Conservation (phyloP, 2,797 vertebrate genomes). For the Hoplostethus atlanticus region DNA sequence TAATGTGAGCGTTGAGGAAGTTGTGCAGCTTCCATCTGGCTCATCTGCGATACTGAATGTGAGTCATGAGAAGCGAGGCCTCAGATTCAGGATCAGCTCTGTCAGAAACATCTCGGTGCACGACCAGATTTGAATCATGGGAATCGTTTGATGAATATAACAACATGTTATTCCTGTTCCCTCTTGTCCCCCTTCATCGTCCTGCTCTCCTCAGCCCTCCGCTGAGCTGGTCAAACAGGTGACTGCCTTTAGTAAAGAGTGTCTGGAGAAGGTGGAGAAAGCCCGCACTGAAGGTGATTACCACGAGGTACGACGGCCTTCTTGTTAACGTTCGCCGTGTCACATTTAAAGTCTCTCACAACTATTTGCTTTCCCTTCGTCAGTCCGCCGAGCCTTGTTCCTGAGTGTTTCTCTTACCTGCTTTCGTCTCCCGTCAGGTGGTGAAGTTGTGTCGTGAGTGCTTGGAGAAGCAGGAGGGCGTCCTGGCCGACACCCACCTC, state of each 20-base stretch:
- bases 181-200: conserved; percentile 9
- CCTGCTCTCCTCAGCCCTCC: conserved; percentile 81
- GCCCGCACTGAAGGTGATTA: conserved; percentile 86
- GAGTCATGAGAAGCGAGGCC: no score
- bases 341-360: no score
- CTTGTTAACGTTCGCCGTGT: no score
- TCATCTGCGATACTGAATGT: no score
- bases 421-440: conserved; percentile 79
- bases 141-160: neutral
- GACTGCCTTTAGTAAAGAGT: conserved; percentile 86
- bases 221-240: conserved; percentile 88
- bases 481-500: conserved; percentile 91
- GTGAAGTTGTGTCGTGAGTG: conserved; percentile 89
- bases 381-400: neutral
- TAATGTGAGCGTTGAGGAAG: no score
- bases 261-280: conserved; percentile 88
- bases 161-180: neutral
- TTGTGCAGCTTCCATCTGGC: no score
- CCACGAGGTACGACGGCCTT: conserved; percentile 81
- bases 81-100: no score
- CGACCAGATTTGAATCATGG: neutral
- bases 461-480: conserved; percentile 88
- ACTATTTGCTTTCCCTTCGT: neutral
- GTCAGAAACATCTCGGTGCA: no score
- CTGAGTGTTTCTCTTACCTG: neutral